Evolutionary conservation across 2,888 invertebrate genomes (phyloP).

Genomic region (Magallana nippona): DNA sequence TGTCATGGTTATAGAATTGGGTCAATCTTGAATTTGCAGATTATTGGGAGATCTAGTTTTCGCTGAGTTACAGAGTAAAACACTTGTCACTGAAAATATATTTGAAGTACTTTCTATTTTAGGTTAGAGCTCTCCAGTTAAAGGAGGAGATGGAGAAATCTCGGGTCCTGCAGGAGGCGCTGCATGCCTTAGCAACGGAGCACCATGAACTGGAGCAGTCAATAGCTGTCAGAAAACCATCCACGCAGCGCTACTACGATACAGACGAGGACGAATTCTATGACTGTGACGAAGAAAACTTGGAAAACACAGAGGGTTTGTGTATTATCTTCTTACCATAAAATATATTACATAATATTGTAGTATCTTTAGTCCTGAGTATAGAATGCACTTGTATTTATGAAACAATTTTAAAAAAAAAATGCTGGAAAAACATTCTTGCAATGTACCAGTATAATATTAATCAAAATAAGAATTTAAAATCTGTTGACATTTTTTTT

Average conservation of each 20-base stretch:
- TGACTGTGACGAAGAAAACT: constrained; percentile 71
- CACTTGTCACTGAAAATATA: background rate
- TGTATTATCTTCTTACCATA: background rate
- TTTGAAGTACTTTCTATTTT: no score
- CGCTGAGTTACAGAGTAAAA: background rate
- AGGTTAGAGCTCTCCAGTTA: constrained; percentile 80
- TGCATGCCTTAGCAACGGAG: constrained; percentile 85
- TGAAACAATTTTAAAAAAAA: no score
- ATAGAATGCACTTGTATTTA: no score
- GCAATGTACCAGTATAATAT: no score
- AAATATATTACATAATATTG: no score
- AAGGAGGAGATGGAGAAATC: constrained; percentile 83
- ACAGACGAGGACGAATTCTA: constrained; percentile 74
- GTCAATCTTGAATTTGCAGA: no score
- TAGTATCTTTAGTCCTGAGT: no score
- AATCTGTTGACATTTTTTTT: no score
- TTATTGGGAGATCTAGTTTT: no score
- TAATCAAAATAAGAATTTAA: no score
- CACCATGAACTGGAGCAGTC: constrained; percentile 86
- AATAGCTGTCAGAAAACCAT: constrained; percentile 73
- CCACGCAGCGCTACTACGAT: constrained; percentile 59
- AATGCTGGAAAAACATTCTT: no score
- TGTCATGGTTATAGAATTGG: no score
- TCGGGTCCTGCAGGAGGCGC: constrained; percentile 85
- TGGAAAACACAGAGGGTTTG: background rate